A percentile compares a stretch with the other conserved stretches of the same genome.
Conservation (phyloP, 2,888 invertebrate species). For the Spilarctia lutea region DNA sequence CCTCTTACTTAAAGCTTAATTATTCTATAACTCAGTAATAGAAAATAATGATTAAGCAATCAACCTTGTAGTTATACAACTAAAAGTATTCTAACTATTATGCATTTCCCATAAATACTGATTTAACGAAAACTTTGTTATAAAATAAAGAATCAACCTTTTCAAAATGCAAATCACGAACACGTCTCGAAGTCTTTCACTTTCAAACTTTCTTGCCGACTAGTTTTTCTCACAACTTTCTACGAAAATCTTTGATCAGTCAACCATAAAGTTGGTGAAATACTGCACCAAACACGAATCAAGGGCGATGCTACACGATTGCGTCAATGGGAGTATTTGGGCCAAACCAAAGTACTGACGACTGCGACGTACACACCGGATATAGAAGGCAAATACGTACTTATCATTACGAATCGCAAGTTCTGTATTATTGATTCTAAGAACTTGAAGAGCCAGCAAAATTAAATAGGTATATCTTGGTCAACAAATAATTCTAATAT, state of each 20-base stretch:
- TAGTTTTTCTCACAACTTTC: slow-evolving; percentile 42
- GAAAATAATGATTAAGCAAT: neutral
- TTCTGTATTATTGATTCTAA: slow-evolving; percentile 23
- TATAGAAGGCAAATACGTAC: slow-evolving; percentile 29
- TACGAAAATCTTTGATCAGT: slow-evolving; percentile 22
- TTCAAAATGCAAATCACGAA: slow-evolving; percentile 33
- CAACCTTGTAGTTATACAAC: neutral
- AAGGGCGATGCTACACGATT: slow-evolving; percentile 42
- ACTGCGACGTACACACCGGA: slow-evolving; percentile 34
- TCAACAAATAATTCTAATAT: neutral
- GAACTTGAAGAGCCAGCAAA: slow-evolving; percentile 11
- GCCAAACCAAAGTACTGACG: slow-evolving; percentile 36
- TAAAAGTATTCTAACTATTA: neutral
- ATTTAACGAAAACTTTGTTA: neutral
- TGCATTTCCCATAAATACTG: neutral
- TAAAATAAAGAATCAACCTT: neutral
- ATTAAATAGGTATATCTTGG: neutral
- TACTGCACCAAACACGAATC: slow-evolving; percentile 30
- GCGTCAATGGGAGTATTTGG: slow-evolving; percentile 45
- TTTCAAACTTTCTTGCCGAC: slow-evolving; percentile 33
- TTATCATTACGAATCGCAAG: slow-evolving; percentile 23
- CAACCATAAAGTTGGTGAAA: slow-evolving; percentile 29
- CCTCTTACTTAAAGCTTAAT: too few species aligned
- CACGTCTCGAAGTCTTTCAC: neutral
- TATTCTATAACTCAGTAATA: neutral